A percentile compares a stretch with the other conserved stretches of the same genome.
Conservation (phyloP, 2,797 vertebrate genomes). For the Brachymystax lenok region DNA sequence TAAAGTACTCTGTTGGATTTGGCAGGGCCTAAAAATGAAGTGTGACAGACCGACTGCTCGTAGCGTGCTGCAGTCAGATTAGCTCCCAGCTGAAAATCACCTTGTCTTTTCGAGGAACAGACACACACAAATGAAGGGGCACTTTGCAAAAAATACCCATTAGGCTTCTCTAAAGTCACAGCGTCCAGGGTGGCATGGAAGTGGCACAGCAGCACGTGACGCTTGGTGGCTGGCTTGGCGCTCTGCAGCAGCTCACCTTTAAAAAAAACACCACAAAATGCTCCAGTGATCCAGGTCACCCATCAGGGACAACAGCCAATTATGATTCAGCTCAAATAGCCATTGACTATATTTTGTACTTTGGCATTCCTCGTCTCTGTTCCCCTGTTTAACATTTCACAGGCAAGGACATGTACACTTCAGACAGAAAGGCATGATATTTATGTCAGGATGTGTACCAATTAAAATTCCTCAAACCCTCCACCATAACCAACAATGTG, state of each 20-base stretch:
- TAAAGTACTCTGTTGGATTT: constrained; percentile 52
- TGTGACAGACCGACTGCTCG: constrained; percentile 38
- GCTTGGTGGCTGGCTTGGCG: no score
- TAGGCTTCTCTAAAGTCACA: constrained; percentile 49
- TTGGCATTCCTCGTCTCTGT: neutral
- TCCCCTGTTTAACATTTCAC: constrained; percentile 4
- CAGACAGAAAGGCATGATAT: neutral
- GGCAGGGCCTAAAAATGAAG: constrained; percentile 32
- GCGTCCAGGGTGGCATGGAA: constrained; percentile 29
- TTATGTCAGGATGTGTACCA: neutral
- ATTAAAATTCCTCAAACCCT: constrained; percentile 7
- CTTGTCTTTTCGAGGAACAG: constrained; percentile 42
- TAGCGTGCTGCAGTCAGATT: constrained; percentile 25
- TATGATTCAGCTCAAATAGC: constrained; percentile 41
- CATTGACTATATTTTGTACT: constrained; percentile 15
- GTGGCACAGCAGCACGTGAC: no score
- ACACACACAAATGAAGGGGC: constrained; percentile 59
- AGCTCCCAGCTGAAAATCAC: constrained; percentile 43
- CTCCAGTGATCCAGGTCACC: constrained; percentile 27
- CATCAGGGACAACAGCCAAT: constrained; percentile 45
- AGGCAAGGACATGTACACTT: constrained; percentile 13
- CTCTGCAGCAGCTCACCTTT: constrained; percentile 15
- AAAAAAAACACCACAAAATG: constrained; percentile 20
- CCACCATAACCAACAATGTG: neutral
- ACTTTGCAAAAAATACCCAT: constrained; percentile 62